phyloP scores from a whole-genome alignment of 2,797 vertebrate genomes.

The Rhadinocentrus ornatus region DNA sequence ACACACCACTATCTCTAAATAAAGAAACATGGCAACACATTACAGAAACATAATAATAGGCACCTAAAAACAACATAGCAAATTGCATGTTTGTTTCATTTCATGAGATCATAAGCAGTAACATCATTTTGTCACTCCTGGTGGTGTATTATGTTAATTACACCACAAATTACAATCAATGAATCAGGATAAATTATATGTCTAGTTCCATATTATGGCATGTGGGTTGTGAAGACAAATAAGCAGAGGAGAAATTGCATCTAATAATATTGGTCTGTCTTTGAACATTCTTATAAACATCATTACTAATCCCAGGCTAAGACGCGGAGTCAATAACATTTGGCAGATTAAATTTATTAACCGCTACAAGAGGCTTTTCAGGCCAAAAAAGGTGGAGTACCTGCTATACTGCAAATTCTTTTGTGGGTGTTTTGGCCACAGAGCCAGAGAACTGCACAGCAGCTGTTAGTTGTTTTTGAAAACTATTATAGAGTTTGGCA shows the following conservation, averaged over 20 bases:
- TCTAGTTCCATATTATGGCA: slow-evolving; percentile 53
- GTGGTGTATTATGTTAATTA: slow-evolving; percentile 72
- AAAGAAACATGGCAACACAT: slow-evolving; percentile 4
- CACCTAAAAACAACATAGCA: slow-evolving; percentile 14
- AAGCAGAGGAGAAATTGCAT: slow-evolving; percentile 51
- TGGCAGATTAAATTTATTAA: slow-evolving; percentile 32
- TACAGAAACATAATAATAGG: slow-evolving; percentile 2
- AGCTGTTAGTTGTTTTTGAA: slow-evolving; percentile 34
- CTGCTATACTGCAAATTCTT: slow-evolving; percentile 8
- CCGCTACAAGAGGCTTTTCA: slow-evolving; percentile 18
- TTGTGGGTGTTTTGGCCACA: slow-evolving; percentile 11
- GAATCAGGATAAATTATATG: slow-evolving; percentile 70
- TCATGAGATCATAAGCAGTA: slow-evolving; percentile 40
- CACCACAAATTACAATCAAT: slow-evolving; percentile 72
- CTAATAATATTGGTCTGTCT: slow-evolving; percentile 53
- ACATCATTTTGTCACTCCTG: slow-evolving; percentile 57
- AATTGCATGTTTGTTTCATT: slow-evolving; percentile 53
- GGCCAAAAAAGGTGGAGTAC: slow-evolving; percentile 13
- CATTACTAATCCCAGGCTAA: slow-evolving; percentile 32
- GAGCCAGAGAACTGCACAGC: slow-evolving; percentile 38
- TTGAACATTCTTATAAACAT: slow-evolving; percentile 42
- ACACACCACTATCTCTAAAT: neutral
- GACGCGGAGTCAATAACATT: slow-evolving; percentile 23
- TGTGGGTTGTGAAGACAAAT: slow-evolving; percentile 65
- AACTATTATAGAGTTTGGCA: slow-evolving; percentile 10